Percentiles rank a stretch among this genome's conserved stretches.
These are phyloP conservation scores for Epizoanthus fatuus DNA, from an alignment of 92 coral and sea anemone species.

Conservation along the genomic window DNA sequence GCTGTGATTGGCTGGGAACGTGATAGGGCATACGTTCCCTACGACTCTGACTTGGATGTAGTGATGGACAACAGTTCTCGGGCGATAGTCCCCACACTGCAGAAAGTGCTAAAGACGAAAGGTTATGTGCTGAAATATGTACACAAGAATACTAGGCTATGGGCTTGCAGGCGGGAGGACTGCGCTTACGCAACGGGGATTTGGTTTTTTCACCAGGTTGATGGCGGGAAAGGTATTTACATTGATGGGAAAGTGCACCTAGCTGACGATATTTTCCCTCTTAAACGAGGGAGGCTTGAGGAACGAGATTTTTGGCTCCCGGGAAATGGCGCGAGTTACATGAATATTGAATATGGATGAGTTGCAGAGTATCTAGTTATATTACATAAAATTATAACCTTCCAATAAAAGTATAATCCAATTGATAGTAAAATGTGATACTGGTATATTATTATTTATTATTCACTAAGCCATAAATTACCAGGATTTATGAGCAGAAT, in stretches of 20 bases:
- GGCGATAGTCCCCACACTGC: not conserved
- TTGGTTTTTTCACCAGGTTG: not conserved
- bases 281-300: constrained; percentile 23
- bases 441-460: too few species aligned
- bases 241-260: constrained; percentile 1
- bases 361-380: too few species aligned
- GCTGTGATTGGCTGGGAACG: constrained; percentile 55
- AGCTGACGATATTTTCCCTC: constrained; percentile 17
- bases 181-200: constrained; percentile 3
- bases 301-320: constrained; percentile 48
- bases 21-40: constrained; percentile 24
- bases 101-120: not conserved
- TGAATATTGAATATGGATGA: not conserved
- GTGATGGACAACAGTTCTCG: constrained; percentile 7
- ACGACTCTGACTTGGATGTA: constrained; percentile 36
- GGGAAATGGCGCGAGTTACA: not conserved
- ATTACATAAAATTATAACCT: too few species aligned
- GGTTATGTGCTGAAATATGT: constrained; percentile 13
- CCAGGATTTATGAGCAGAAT: too few species aligned
- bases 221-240: not conserved
- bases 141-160: not conserved
- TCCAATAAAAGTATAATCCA: too few species aligned
- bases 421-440: too few species aligned
- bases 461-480: too few species aligned
- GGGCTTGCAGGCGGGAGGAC: constrained; percentile 6